Conservation (phyloP, 2,113 vertebrate species). For the Cariama cristata region DNA sequence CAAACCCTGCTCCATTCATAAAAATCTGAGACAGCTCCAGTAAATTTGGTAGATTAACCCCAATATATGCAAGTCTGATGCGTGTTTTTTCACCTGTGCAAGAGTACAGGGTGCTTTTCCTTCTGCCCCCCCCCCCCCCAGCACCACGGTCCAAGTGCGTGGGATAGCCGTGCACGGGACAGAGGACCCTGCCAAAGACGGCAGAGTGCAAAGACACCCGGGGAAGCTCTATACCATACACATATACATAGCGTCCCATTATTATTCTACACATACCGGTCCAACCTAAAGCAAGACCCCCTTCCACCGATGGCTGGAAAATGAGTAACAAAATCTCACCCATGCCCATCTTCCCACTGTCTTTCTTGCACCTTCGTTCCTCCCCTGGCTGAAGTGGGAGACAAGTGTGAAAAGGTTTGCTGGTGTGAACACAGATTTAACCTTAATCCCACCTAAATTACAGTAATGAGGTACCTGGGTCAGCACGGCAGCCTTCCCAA, state of each 20-base stretch:
- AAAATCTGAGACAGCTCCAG: neutral
- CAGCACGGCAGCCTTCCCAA: neutral
- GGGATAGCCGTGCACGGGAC: accelerated
- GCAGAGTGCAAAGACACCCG: neutral
- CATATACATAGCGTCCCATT: neutral
- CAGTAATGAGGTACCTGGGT: neutral
- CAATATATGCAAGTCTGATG: accelerated
- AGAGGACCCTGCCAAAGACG: neutral
- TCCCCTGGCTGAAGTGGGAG: neutral
- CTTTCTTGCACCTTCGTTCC: accelerated
- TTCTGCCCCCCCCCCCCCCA: too few relatives aligned
- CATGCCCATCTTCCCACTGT: accelerated
- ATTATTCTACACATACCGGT: neutral
- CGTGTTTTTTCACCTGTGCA: neutral
- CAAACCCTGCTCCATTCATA: neutral
- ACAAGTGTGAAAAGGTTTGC: accelerated
- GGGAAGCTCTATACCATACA: neutral
- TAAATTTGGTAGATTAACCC: neutral
- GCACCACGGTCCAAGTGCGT: accelerated
- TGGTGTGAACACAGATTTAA: neutral
- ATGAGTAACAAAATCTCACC: neutral
- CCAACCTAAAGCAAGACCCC: neutral
- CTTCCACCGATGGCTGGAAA: neutral
- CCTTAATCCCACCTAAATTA: neutral
- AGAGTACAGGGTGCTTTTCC: neutral